Percentiles rank a stretch among this genome's conserved stretches.
phyloP scores from a whole-genome alignment of 2,888 invertebrate species.

The Xestia ashworthii region DNA sequence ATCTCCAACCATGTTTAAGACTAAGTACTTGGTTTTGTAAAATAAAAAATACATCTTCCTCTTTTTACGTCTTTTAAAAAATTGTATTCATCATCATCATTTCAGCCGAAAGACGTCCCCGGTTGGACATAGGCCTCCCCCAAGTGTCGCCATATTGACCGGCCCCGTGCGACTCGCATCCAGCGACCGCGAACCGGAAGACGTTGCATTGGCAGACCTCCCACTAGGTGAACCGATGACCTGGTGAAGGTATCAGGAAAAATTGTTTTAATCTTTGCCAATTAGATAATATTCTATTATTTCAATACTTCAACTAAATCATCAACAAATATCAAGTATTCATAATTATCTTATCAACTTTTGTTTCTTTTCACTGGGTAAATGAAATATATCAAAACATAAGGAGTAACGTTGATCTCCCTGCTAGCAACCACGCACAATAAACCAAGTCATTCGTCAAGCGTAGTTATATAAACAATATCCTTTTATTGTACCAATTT shows the following conservation, averaged over 20 bases:
- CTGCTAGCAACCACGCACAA: background rate
- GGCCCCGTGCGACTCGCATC: too few relatives aligned
- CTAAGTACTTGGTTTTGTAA: background rate
- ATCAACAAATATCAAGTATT: background rate
- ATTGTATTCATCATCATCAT: too few relatives aligned
- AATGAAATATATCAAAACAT: background rate
- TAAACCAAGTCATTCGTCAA: background rate
- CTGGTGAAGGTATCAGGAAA: too few relatives aligned
- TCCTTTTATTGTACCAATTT: slow-evolving; percentile 42
- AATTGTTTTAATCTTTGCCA: too few relatives aligned
- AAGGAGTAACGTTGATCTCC: background rate
- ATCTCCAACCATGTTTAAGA: background rate
- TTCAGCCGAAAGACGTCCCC: too few relatives aligned
- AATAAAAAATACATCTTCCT: too few relatives aligned
- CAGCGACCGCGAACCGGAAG: too few relatives aligned
- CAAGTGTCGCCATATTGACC: too few relatives aligned
- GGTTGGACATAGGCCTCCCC: too few relatives aligned
- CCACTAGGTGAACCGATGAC: too few relatives aligned
- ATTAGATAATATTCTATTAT: background rate
- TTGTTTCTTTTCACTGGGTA: background rate
- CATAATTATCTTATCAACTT: background rate
- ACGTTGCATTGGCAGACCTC: too few relatives aligned
- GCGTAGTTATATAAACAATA: background rate
- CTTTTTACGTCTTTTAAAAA: too few relatives aligned
- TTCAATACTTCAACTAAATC: background rate